Conservation (phyloP, 2,888 invertebrate species). For the Eristalis tenax region DNA sequence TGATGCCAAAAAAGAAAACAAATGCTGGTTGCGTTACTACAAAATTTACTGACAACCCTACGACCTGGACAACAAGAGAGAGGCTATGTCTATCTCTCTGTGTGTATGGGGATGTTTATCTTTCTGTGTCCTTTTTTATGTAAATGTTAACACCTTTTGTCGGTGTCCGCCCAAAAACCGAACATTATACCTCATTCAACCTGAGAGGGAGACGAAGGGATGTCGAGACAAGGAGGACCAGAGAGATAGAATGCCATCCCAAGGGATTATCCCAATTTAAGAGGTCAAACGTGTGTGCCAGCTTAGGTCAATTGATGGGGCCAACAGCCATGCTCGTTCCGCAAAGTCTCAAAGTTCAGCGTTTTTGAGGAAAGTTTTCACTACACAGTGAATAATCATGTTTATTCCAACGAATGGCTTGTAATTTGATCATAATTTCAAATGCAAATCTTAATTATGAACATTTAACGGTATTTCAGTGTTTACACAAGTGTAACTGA, state of each 20-base stretch:
- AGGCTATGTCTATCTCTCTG: background rate
- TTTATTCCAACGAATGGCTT: background rate
- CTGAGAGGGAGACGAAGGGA: background rate
- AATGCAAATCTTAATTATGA: slow-evolving; percentile 4
- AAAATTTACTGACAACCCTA: background rate
- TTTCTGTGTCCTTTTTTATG: background rate
- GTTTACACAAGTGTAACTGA: slow-evolving; percentile 8
- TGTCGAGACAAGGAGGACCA: too few species aligned
- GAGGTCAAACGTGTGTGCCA: slow-evolving; percentile 42
- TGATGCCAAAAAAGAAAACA: slow-evolving; percentile 47
- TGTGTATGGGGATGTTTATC: background rate
- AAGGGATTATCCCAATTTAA: slow-evolving; percentile 25
- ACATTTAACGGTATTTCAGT: background rate
- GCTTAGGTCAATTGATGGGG: slow-evolving; percentile 38
- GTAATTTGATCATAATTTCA: slow-evolving; percentile 24
- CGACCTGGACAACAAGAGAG: too few species aligned
- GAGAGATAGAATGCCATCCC: background rate
- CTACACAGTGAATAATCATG: background rate
- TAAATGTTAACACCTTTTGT: slow-evolving; percentile 1
- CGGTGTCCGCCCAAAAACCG: slow-evolving; percentile 9
- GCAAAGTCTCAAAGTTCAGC: background rate
- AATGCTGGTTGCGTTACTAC: background rate
- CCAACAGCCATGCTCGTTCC: background rate
- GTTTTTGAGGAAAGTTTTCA: background rate
- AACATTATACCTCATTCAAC: slow-evolving; percentile 11